A percentile compares a stretch with the other conserved stretches of the same genome.
phyloP scores from a whole-genome alignment of 2,888 invertebrate species.

The Dioctria rufipes region DNA sequence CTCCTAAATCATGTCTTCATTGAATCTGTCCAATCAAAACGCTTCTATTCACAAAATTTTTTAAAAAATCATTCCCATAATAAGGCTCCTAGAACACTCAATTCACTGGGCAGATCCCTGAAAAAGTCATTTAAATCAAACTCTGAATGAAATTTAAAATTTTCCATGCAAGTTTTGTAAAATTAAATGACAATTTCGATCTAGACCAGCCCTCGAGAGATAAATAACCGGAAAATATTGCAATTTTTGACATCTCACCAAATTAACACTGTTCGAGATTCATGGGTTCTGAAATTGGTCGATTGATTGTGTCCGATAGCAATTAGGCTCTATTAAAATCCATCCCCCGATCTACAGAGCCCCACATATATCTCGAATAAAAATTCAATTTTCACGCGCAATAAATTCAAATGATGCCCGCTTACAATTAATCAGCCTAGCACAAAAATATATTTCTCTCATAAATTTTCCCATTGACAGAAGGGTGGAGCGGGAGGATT shows the following conservation, averaged over 20 bases:
- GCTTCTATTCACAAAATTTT: constrained; percentile 15
- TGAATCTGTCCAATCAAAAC: not conserved
- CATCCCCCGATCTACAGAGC: too few relatives aligned
- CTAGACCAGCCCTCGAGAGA: constrained; percentile 12
- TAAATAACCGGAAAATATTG: not conserved
- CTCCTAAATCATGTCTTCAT: not conserved
- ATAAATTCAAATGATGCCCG: constrained; percentile 37
- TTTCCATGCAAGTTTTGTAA: constrained; percentile 33
- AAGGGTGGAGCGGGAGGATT: too few relatives aligned
- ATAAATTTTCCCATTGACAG: constrained; percentile 27
- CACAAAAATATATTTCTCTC: constrained; percentile 24
- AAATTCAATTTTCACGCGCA: constrained; percentile 49
- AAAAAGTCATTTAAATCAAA: constrained; percentile 43
- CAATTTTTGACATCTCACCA: constrained; percentile 14
- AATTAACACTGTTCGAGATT: constrained; percentile 24
- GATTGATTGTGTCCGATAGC: constrained; percentile 21
- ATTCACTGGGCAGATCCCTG: constrained; percentile 20
- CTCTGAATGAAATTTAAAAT: not conserved
- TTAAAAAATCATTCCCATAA: constrained; percentile 29
- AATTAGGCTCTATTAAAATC: not conserved
- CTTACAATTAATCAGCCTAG: constrained; percentile 12
- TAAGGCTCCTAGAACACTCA: constrained; percentile 31
- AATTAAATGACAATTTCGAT: constrained; percentile 30
- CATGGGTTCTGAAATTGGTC: not conserved
- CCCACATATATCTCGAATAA: too few relatives aligned